Conservation (phyloP, 1,140 invertebrate species). For the Polyergus mexicanus region DNA sequence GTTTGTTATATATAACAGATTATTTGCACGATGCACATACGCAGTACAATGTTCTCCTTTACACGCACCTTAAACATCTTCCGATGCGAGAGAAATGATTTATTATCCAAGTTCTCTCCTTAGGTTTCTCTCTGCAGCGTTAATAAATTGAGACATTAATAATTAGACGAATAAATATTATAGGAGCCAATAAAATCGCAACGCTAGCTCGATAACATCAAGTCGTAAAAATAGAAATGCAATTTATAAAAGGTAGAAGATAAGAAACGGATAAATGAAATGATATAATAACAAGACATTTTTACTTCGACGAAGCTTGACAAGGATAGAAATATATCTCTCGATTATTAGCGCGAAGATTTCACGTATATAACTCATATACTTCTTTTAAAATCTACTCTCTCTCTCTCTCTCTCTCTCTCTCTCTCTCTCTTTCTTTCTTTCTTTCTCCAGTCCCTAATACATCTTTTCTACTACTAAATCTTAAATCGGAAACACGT, state of each 20-base stretch:
- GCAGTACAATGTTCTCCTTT: neutral
- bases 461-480: neutral
- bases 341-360: constrained; percentile 22
- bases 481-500: constrained; percentile 6
- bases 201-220: neutral
- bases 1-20: constrained; percentile 10
- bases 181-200: constrained; percentile 12
- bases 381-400: neutral
- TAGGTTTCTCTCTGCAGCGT: neutral
- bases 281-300: constrained; percentile 33
- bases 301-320: constrained; percentile 7
- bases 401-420: neutral
- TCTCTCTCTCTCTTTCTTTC: neutral
- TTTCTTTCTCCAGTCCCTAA: neutral
- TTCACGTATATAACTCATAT: constrained; percentile 34
- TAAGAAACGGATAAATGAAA: constrained; percentile 34
- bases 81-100: neutral
- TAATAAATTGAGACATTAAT: neutral
- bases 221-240: neutral
- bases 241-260: constrained; percentile 11
- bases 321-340: constrained; percentile 32
- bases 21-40: constrained; percentile 10
- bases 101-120: neutral
- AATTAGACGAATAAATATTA: constrained; percentile 8
- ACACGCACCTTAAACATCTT: neutral